Conservation (phyloP, 2,113 vertebrate genomes). For the Scopus umbretta region DNA sequence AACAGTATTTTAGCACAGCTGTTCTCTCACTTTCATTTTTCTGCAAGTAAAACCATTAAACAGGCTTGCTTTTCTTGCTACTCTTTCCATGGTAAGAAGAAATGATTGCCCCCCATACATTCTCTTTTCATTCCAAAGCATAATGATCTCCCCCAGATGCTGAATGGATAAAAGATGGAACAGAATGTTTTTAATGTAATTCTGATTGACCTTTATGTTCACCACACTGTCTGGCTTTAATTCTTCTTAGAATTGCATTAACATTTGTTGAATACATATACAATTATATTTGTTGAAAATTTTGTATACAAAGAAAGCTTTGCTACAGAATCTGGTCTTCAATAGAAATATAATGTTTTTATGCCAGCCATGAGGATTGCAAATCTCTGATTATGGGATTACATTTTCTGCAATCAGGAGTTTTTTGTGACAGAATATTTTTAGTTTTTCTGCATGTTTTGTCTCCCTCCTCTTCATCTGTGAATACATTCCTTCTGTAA, state of each 20-base stretch:
- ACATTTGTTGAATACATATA: constrained; percentile 1
- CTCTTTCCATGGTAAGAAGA: not conserved
- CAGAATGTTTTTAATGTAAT: not conserved
- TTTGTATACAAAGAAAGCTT: not conserved
- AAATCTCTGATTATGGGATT: constrained; percentile 46
- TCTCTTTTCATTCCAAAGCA: not conserved
- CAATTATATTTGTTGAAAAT: constrained; percentile 21
- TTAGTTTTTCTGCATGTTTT: constrained; percentile 32
- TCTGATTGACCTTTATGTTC: constrained; percentile 43
- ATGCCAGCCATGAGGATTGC: not conserved
- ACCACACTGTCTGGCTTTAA: constrained; percentile 33
- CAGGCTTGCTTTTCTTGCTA: not conserved
- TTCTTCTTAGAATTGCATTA: constrained; percentile 6
- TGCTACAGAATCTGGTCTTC: not conserved
- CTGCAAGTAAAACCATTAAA: not conserved
- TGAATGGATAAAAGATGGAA: not conserved
- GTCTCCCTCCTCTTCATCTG: constrained; percentile 8
- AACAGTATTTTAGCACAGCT: not conserved
- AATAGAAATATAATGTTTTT: not conserved
- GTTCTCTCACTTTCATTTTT: not conserved
- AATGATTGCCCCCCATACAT: not conserved
- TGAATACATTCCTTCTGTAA: not conserved
- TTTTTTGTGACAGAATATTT: constrained; percentile 4
- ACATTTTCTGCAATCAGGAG: constrained; percentile 19
- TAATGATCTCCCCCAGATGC: not conserved